phyloP scores from a whole-genome alignment of 30 jellyfish, hydroid and myxozoan genomes.

The Sanderia malayensis region DNA sequence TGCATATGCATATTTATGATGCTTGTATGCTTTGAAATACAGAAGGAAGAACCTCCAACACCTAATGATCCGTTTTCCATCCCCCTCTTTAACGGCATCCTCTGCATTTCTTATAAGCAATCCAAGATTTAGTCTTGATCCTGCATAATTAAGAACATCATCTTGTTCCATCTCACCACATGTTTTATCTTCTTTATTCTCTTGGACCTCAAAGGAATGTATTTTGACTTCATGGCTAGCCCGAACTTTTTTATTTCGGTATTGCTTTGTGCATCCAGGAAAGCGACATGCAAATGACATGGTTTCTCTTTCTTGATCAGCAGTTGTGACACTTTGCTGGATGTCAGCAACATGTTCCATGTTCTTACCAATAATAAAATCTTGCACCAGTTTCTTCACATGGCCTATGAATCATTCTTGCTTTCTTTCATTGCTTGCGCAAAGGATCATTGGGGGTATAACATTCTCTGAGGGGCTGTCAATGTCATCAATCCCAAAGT shows the following conservation, averaged over 20 bases:
- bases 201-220: neutral
- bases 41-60: conserved; percentile 19
- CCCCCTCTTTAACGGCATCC: conserved; percentile 35
- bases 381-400: too few relatives aligned
- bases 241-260: conserved; percentile 7
- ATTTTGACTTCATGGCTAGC: neutral
- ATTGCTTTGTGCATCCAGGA: conserved; percentile 3
- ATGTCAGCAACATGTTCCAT: neutral
- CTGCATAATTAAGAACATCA: neutral
- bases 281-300: neutral
- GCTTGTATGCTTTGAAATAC: conserved; percentile 5
- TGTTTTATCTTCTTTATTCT: neutral
- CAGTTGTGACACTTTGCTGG: neutral
- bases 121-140: conserved; percentile 16
- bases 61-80: conserved; percentile 8
- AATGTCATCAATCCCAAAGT: too few relatives aligned
- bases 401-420: too few relatives aligned
- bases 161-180: too few relatives aligned
- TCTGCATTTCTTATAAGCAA: too few relatives aligned
- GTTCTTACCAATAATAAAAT: conserved; percentile 2
- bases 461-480: too few relatives aligned
- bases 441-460: too few relatives aligned
- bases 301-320: too few relatives aligned
- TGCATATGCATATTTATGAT: too few relatives aligned
- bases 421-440: too few relatives aligned